Conservation (phyloP, 1,140 invertebrate species). For the Euwallacea similis region DNA sequence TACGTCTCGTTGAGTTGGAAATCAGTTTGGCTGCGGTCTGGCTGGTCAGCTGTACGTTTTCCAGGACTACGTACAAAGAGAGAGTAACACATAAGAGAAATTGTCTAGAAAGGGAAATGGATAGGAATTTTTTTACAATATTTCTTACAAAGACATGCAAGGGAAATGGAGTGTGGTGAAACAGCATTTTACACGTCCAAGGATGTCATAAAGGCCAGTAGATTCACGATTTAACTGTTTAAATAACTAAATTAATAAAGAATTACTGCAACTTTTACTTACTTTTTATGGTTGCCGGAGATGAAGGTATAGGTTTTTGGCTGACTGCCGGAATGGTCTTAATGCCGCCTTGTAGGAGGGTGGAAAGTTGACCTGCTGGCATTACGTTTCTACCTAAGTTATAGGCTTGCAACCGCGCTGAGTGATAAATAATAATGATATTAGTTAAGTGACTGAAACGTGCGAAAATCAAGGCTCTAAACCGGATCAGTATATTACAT, state of each 20-base stretch:
- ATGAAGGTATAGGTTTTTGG: conserved; percentile 33
- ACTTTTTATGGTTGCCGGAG: conserved; percentile 46
- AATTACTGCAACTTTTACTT: conserved; percentile 19
- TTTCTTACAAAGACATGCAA: no score
- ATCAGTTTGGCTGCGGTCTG: conserved; percentile 42
- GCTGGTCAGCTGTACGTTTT: conserved; percentile 46
- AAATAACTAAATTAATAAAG: neutral
- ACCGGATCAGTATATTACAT: no score
- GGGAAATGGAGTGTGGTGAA: no score
- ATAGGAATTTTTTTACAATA: no score
- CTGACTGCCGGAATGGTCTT: conserved; percentile 37
- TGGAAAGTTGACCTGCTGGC: conserved; percentile 39
- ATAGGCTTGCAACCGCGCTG: conserved; percentile 43
- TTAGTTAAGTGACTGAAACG: conserved; percentile 6
- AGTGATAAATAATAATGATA: conserved; percentile 9
- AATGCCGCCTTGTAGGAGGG: conserved; percentile 42
- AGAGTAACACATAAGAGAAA: neutral
- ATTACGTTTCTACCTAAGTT: conserved; percentile 36
- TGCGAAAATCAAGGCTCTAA: no score
- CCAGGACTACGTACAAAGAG: conserved; percentile 41
- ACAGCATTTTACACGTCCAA: no score
- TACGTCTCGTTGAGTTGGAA: conserved; percentile 39
- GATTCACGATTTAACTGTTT: neutral
- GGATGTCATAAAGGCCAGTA: neutral
- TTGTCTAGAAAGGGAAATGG: neutral